Evolutionary conservation across 2,888 invertebrate species (phyloP).

Genomic region (Phytoseiulus persimilis): DNA sequence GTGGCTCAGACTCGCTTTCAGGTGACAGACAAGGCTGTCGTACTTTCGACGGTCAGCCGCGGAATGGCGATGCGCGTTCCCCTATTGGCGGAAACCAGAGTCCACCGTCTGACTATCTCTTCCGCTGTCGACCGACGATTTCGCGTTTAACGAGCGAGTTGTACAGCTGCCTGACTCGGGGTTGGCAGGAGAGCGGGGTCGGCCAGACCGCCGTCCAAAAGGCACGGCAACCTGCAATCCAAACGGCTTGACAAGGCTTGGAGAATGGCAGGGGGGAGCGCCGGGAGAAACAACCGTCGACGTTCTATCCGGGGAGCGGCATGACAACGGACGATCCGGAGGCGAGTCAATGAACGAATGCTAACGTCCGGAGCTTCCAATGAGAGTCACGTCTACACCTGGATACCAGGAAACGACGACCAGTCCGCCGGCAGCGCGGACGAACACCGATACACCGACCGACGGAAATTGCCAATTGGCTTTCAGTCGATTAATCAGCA

Average conservation of each 20-base stretch:
- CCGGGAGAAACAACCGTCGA: no score
- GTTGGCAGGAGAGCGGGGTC: background rate
- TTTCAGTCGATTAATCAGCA: background rate
- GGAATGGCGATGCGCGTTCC: background rate
- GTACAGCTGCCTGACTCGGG: background rate
- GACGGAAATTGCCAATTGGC: slow-evolving; percentile 5
- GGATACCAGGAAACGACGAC: background rate
- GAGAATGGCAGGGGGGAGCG: no score
- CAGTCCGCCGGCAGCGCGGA: background rate
- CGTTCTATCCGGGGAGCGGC: background rate
- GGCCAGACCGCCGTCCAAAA: background rate
- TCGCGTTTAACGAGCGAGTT: background rate
- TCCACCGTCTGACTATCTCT: background rate
- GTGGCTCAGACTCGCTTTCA: background rate
- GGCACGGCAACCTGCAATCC: background rate
- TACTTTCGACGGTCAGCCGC: background rate
- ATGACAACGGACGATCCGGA: background rate
- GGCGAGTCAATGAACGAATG: background rate
- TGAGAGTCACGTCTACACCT: slow-evolving; percentile 5
- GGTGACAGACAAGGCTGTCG: background rate
- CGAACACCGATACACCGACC: background rate
- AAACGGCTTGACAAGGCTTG: no score
- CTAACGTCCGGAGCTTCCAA: background rate
- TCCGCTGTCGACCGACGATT: background rate
- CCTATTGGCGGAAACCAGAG: background rate